Evolutionary conservation across 64 coral and sea anemone species (phyloP), one percentile per base, ranked within the genome.

Genomic region (Pachyseris speciosa): DNA sequence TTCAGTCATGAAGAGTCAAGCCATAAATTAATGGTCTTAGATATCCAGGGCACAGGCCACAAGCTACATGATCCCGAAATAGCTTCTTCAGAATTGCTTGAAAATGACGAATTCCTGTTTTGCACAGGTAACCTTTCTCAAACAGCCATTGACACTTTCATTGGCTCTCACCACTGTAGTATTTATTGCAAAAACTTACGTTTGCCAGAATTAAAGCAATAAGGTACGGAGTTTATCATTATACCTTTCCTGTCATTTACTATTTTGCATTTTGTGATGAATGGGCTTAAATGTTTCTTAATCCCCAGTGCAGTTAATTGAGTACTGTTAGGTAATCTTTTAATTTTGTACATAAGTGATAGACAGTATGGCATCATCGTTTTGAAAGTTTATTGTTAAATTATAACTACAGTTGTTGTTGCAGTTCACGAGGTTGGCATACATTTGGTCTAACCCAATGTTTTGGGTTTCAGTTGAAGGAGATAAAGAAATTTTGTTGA

Each of bases 51-150:
- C 49, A 59, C 76, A 26, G 86, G 59, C 39, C 26, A 90, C 66
- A 67, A 80, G 30, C n/a, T 94, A 19, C 69, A 86, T 84, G 93
- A 95, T 86, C 80, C 93, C 44, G 87, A 87, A 77, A 60, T 93
- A 57, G 93, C 87, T 89, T 69, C 94, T 40, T 90, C 81, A 70
- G 59, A 50, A 40, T 19, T 84, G 67, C 37, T 89, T 31, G 38
- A 39, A 12, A 68, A 73, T 84, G 93, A 94, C 33, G 42, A 69
- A 37, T 31, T 94, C 75, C 86, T 78, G 48, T 95, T 86, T 86
- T 84, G 77, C 61, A 88, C 71, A 40, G 87, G 93, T 55, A 94
- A 94, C 68, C 78, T 94, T 51, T 72, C 93, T 53, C 65, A 50
- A 15, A 72, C 63, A 60, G 93, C 93, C 29, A 90, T 86, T 68